Evolutionary conservation across 2,113 vertebrate species (phyloP).

Genomic region (Microcebus murinus): DNA sequence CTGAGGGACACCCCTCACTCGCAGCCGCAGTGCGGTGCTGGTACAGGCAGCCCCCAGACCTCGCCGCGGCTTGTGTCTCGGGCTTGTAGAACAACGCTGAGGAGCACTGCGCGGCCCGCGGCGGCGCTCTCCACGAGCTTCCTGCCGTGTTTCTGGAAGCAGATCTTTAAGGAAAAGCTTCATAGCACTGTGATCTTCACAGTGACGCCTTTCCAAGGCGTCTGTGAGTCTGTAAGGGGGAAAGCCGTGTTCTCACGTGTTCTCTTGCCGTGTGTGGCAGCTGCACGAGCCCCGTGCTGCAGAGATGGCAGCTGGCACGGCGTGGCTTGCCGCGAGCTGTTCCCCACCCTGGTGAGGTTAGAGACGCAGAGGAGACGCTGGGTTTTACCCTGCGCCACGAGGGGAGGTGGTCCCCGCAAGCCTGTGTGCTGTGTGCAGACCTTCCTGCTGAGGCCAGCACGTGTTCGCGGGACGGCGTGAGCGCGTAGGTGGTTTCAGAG

Average conservation of each 20-base stretch:
- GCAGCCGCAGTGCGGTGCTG: not conserved
- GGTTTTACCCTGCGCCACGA: not conserved
- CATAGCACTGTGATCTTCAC: not conserved
- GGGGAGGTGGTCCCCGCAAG: fast-evolving
- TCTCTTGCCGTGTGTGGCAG: no score
- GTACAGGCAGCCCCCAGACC: not conserved
- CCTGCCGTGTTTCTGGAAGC: not conserved
- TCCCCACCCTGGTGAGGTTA: not conserved
- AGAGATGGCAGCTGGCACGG: not conserved
- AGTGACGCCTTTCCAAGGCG: not conserved
- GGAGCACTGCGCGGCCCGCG: fast-evolving
- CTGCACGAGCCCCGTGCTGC: fast-evolving
- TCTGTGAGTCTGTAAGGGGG: not conserved
- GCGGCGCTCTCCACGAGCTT: not conserved
- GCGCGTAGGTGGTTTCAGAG: not conserved
- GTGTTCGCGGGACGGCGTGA: not conserved
- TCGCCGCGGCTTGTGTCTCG: not conserved
- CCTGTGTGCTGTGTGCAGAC: fast-evolving
- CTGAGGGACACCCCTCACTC: not conserved
- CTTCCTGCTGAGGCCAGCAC: not conserved
- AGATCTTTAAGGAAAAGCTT: not conserved
- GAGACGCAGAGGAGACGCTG: no score
- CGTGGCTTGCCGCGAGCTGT: not conserved
- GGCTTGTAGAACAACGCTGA: no score
- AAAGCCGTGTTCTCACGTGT: no score